Conservation (phyloP, 2,113 vertebrate genomes). For the Cephalopterus ornatus region DNA sequence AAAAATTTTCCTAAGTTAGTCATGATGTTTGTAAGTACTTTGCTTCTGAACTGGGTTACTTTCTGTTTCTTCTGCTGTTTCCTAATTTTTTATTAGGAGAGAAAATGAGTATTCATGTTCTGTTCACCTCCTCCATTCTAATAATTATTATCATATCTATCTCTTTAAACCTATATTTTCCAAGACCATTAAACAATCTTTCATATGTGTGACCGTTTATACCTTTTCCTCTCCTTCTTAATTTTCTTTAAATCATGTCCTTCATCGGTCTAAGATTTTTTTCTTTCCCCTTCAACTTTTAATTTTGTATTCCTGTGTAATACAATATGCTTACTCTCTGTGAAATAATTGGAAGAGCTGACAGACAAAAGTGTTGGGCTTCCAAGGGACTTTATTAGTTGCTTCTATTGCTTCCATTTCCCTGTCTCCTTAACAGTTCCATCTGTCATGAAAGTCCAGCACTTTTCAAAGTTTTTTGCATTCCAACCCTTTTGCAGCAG, state of each 20-base stretch:
- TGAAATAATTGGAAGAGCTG: not conserved
- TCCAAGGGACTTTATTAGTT: not conserved
- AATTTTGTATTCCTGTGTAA: not conserved
- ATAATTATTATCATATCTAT: not conserved
- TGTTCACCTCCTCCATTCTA: not conserved
- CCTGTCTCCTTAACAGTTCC: not conserved
- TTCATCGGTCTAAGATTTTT: not conserved
- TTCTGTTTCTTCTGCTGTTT: not conserved
- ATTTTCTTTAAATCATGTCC: not conserved
- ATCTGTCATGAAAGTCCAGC: fast-evolving
- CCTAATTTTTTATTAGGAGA: not conserved
- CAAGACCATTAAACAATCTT: not conserved
- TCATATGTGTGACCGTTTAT: not conserved
- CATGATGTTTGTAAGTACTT: not conserved
- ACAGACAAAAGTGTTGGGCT: not conserved
- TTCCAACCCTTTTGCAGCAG: not conserved
- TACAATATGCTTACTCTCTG: fast-evolving
- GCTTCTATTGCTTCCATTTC: not conserved
- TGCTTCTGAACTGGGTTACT: not conserved
- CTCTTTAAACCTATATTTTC: not conserved
- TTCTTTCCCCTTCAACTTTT: not conserved
- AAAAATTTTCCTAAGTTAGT: not conserved
- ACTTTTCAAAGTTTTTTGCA: not conserved
- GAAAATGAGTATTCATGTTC: not conserved
- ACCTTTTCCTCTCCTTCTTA: not conserved